Evolutionary conservation across 2,888 invertebrate species (phyloP), one percentile per base, ranked within the genome.

Genomic region (Selenia dentaria): DNA sequence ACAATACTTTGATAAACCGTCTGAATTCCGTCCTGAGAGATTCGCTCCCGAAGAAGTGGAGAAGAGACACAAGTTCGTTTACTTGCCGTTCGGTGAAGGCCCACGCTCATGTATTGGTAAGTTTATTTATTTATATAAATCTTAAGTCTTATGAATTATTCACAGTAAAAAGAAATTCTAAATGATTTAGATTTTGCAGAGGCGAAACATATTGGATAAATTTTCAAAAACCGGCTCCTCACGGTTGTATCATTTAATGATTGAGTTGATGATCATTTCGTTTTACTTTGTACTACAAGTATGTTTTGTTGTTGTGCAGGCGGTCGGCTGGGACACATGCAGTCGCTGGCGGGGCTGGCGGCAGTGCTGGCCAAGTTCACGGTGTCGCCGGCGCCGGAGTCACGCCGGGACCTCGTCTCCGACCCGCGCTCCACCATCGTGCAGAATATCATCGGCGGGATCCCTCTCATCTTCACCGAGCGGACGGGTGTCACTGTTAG

Each of bases 291-390:
- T n/a, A n/a, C n/a, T n/a, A n/a, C n/a, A n/a, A n/a, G n/a, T n/a
- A n/a, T n/a, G n/a, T n/a, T n/a, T n/a, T n/a, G n/a, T n/a, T n/a
- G n/a, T n/a, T n/a, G n/a, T n/a, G n/a, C 56, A 83, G 84, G 84
- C 1, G 77, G 70, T 44, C 77, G 85, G 0, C 51, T 84, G n/a
- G 85, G 81, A 0, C 63, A 70, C 42, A 82, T 84, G 84, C 85
- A 84, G 67, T 85, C 85, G 1, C 48, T 83, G 48, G 83, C 83
- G 3, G 84, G 83, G 0, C 61, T 84, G 47, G 84, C 84, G 9
- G 83, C 84, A 6, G 64, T 83, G 22, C 63, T 84, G 52, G 56
- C 77, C 14, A 65, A 56, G 47, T 79, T 71, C 62, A 58, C 64
- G 1, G 82, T 84, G 50, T 31, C 51, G 9, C 83, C 83, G 4